Evolutionary conservation across 2,888 invertebrate species (phyloP), one percentile per base, ranked within the genome.

Genomic region (Hydraecia micacea): DNA sequence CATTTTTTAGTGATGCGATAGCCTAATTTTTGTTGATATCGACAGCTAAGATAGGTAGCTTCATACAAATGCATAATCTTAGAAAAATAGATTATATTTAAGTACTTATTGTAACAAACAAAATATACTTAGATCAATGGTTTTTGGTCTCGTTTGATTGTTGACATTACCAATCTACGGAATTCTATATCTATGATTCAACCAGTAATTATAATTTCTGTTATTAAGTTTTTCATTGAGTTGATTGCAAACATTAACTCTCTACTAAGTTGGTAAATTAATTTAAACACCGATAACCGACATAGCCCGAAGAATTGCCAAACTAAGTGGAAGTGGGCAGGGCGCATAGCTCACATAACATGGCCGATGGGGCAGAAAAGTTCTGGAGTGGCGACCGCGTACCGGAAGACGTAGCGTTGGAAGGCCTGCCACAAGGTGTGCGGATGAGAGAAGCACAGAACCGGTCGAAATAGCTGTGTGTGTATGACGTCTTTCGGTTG

Each of bases 131-230:
- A n/a, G n/a, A n/a, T n/a, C n/a, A n/a, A n/a, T n/a, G n/a, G n/a
- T n/a, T n/a, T n/a, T n/a, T n/a, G n/a, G n/a, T n/a, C n/a, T n/a
- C n/a, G n/a, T n/a, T n/a, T n/a, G n/a, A n/a, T n/a, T n/a, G n/a
- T n/a, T n/a, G n/a, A n/a, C n/a, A n/a, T n/a, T n/a, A n/a, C n/a
- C n/a, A n/a, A n/a, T n/a, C n/a, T n/a, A n/a, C n/a, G n/a, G n/a
- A n/a, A n/a, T n/a, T n/a, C n/a, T n/a, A n/a, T n/a, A n/a, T n/a
- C n/a, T n/a, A n/a, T n/a, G n/a, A 82, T 82, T 82, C 79, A 75
- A 58, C 42, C 73, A 60, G 75, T 88, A 89, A 91, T 90, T 88
- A 88, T 83, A 86, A 89, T 87, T 88, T 78, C 77, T 79, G 78
- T 84, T 70, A 84, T 87, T 86, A 87, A 87, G 80, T 87, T 89